Conservation (phyloP, 2,113 vertebrate species). For the Trachemys scripta region DNA sequence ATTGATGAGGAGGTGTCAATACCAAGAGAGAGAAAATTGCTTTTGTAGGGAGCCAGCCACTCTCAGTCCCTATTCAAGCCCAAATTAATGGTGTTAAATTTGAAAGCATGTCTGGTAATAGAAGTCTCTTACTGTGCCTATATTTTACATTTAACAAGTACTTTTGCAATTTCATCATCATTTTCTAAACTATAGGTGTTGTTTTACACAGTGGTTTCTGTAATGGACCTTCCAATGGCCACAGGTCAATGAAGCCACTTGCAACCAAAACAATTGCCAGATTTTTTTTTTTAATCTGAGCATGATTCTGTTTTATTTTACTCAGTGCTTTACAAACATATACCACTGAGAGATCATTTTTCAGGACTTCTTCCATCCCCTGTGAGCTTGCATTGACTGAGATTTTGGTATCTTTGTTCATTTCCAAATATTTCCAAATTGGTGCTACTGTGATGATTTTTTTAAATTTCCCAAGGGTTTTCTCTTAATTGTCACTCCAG, state of each 20-base stretch:
- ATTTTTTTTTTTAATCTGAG: background rate
- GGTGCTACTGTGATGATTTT: background rate
- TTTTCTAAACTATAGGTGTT: background rate
- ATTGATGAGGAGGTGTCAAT: too few relatives aligned
- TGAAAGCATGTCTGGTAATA: background rate
- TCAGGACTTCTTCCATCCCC: background rate
- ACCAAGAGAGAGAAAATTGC: too few relatives aligned
- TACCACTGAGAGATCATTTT: background rate
- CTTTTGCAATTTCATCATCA: accelerated
- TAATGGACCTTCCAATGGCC: accelerated
- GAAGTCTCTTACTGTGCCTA: background rate
- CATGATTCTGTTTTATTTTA: background rate
- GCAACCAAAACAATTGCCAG: background rate
- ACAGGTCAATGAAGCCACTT: background rate
- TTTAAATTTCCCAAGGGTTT: background rate
- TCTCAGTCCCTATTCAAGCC: too few relatives aligned
- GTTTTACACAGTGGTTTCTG: background rate
- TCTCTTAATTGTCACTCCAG: background rate
- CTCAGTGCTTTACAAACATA: background rate
- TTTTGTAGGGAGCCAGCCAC: too few relatives aligned
- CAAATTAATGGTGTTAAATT: too few relatives aligned
- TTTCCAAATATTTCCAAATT: background rate
- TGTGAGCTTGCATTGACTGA: background rate
- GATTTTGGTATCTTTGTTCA: background rate
- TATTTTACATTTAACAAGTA: background rate